Conservation (phyloP, 2,888 invertebrate species). For the Hydropsyche betteni region DNA sequence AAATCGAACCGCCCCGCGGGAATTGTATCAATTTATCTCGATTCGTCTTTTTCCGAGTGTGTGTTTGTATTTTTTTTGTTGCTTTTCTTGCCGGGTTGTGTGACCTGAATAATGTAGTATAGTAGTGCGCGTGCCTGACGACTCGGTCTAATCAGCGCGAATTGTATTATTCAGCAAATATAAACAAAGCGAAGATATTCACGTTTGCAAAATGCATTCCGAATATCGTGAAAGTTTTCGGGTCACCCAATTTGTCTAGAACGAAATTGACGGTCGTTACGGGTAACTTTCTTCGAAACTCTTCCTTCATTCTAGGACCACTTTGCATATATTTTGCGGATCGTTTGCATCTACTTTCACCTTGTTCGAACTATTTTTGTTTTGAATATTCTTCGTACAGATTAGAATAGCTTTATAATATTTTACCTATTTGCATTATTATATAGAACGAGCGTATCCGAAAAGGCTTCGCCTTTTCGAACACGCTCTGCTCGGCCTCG, state of each 20-base stretch:
- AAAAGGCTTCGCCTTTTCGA: no score
- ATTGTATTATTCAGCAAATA: no score
- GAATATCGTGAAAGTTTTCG: neutral
- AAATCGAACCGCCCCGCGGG: constrained; percentile 22
- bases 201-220: no score
- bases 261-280: constrained; percentile 1
- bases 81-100: neutral
- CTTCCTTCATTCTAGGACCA: neutral
- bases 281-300: neutral
- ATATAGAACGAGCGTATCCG: no score
- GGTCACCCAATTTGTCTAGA: neutral
- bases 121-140: neutral
- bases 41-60: neutral
- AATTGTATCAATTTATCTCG: constrained; percentile 27
- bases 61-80: neutral
- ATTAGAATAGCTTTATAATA: neutral
- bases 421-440: neutral
- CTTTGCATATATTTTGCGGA: constrained; percentile 1
- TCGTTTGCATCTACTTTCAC: neutral
- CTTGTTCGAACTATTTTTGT: neutral
- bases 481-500: no score
- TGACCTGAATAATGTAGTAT: constrained; percentile 17
- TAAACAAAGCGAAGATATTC: no score
- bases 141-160: no score
- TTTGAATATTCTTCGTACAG: neutral